Percentiles rank a stretch among this genome's conserved stretches.
Evolutionary conservation across 35 echinoderm and acorn worm species (phyloP).

Genomic region (Heliocidaris tuberculata): DNA sequence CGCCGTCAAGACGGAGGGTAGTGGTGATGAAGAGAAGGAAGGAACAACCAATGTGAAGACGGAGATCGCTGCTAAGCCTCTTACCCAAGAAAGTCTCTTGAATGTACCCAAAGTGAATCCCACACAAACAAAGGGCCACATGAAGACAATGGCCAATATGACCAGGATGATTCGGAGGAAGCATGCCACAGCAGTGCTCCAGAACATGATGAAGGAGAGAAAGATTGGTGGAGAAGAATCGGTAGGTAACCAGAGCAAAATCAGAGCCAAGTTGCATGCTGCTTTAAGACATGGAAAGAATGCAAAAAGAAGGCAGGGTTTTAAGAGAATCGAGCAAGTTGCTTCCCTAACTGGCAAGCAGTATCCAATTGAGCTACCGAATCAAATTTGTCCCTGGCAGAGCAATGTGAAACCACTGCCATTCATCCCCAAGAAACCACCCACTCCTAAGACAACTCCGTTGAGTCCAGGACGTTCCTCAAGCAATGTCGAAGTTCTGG

Average conservation of each 20-base stretch:
- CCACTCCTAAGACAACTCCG: not conserved
- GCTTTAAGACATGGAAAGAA: constrained; percentile 30
- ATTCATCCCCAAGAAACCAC: constrained; percentile 28
- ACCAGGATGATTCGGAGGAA: constrained; percentile 34
- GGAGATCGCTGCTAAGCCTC: not conserved
- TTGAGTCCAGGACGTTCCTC: not conserved
- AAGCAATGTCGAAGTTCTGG: not conserved
- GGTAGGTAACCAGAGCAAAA: not conserved
- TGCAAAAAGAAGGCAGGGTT: not conserved
- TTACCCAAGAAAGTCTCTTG: constrained; percentile 9
- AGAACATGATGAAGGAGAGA: constrained; percentile 31
- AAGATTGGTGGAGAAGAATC: not conserved
- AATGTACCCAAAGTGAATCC: constrained; percentile 13
- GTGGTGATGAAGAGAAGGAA: not conserved
- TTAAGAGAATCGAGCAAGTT: constrained; percentile 33
- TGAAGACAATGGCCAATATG: constrained; percentile 42
- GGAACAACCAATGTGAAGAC: not conserved
- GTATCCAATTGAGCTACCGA: not conserved
- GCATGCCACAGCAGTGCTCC: constrained; percentile 38
- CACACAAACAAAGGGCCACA: constrained; percentile 26
- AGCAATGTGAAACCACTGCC: constrained; percentile 5
- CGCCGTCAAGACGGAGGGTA: not conserved
- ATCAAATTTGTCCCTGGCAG: constrained; percentile 37
- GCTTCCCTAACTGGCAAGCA: not conserved
- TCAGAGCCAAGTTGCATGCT: constrained; percentile 37